phyloP scores from a whole-genome alignment of 2,113 vertebrate species.

The Taurulus bubalis region DNA sequence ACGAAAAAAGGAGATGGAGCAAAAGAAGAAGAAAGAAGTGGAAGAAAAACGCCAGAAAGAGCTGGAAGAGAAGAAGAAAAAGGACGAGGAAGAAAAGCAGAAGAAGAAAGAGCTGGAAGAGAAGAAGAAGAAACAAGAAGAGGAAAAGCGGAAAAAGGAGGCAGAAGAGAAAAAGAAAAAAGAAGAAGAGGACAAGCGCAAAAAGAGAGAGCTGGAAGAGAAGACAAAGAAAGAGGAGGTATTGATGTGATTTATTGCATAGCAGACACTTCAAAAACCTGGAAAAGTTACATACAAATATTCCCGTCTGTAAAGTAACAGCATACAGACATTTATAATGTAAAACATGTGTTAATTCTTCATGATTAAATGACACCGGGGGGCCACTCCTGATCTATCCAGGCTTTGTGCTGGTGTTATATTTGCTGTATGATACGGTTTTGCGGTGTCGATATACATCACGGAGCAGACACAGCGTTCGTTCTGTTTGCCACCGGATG shows the following conservation, averaged over 20 bases:
- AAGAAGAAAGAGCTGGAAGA: conserved; percentile 11
- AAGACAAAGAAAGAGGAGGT: conserved; percentile 69
- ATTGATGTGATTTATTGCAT: conserved; percentile 8
- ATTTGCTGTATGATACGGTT: conserved; percentile 1
- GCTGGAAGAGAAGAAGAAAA: conserved; percentile 21
- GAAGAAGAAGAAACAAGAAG: conserved; percentile 49
- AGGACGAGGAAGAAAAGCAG: conserved; percentile 40
- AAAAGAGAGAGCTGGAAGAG: conserved; percentile 28
- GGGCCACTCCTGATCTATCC: conserved; percentile 27
- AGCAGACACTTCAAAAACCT: conserved; percentile 3
- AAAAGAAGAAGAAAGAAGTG: conserved; percentile 47
- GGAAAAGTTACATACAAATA: neutral
- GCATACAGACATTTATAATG: conserved; percentile 2
- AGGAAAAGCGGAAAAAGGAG: conserved; percentile 41
- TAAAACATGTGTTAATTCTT: neutral
- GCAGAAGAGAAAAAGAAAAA: conserved; percentile 28
- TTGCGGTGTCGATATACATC: conserved; percentile 2
- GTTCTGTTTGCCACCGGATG: conserved; percentile 14
- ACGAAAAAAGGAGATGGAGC: conserved; percentile 31
- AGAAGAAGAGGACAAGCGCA: conserved; percentile 28
- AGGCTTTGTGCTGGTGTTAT: conserved; percentile 1
- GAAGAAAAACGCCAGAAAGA: conserved; percentile 48
- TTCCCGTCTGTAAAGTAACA: conserved; percentile 15
- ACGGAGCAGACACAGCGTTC: neutral
- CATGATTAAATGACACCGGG: neutral